Evolutionary conservation across 2,797 vertebrate species (phyloP), one percentile per base, ranked within the genome.

Genomic region (Macropodus opercularis): DNA sequence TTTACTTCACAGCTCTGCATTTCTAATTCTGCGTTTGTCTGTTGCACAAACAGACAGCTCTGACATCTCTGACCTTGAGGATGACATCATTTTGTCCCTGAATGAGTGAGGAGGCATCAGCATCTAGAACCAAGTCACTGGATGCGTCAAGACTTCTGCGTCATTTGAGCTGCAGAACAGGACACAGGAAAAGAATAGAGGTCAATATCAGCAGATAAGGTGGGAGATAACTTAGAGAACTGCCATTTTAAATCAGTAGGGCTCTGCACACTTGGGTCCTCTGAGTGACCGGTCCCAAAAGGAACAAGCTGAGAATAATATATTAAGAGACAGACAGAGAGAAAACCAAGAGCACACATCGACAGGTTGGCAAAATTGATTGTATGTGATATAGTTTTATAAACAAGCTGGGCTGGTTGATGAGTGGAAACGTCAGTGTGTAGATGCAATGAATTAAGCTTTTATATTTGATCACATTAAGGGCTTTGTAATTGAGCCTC

Each of bases 41-140:
- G 2, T 86, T 56, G 42, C 81, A 85, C 56, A 86, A 95, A 94
- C 96, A 19, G 97, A 98, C 92, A 97, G 95, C 91, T 97, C 96
- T 0, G 97, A 98, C 89, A 98, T 48, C 92, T 98, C 96, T 0
- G 97, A 98, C 91, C 89, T 99, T 84, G 98, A 99, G 89, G 98
- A 99, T 57, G 97, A 99, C 92, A 98, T 99, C 87, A 96, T 99
- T 86, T 90, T 99, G 60, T 94, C 97, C 80, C 91, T 99, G 87
- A 93, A 92, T 17, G 90, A 92, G 79, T 93, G 87, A 89, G 61
- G 55, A 60, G 46, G 29, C 46, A 7, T 21, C 9, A 8, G 39
- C 58, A 11, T 56, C 51, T 14, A 53, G 58, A 56, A 68, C 27
- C 1, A 35, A 48, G 39, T 27, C 65, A 42, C 66, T n/a, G 24